Conservation (phyloP, 2,888 invertebrate species). For the Rhamphomyia laevipes region DNA sequence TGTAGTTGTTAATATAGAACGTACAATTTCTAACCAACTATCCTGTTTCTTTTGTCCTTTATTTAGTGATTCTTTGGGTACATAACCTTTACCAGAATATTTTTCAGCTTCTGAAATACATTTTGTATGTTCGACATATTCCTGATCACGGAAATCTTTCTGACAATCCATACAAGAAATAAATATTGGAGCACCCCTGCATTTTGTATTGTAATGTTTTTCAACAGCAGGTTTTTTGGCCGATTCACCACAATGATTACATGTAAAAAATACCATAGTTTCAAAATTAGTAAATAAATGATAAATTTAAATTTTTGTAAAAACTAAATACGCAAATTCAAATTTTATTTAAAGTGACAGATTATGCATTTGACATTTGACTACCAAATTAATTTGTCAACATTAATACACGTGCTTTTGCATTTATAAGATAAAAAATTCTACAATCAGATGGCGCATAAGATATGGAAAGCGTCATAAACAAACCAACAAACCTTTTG, state of each 20-base stretch:
- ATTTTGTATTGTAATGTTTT: conserved; percentile 69
- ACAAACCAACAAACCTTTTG: no score
- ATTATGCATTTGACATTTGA: no score
- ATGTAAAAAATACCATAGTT: conserved; percentile 87
- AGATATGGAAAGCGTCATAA: no score
- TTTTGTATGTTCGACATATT: conserved; percentile 66
- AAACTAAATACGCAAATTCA: no score
- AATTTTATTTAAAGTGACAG: no score
- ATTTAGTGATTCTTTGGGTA: conserved; percentile 54
- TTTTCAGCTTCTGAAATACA: conserved; percentile 79
- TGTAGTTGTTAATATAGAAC: conserved; percentile 26
- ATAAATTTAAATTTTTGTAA: no score
- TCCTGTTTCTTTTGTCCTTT: conserved; percentile 82
- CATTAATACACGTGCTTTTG: no score
- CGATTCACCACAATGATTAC: conserved; percentile 82
- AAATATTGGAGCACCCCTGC: conserved; percentile 51
- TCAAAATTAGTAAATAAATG: no score
- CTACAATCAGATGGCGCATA: no score
- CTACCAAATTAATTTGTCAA: no score
- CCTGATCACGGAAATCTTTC: conserved; percentile 72
- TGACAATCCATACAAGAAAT: conserved; percentile 90
- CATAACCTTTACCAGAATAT: conserved; percentile 73
- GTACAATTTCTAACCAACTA: conserved; percentile 50
- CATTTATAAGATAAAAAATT: no score
- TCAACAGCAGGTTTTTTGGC: conserved; percentile 85